phyloP scores from a whole-genome alignment of 2,113 vertebrate species.

The Pogonocichla stellata region DNA sequence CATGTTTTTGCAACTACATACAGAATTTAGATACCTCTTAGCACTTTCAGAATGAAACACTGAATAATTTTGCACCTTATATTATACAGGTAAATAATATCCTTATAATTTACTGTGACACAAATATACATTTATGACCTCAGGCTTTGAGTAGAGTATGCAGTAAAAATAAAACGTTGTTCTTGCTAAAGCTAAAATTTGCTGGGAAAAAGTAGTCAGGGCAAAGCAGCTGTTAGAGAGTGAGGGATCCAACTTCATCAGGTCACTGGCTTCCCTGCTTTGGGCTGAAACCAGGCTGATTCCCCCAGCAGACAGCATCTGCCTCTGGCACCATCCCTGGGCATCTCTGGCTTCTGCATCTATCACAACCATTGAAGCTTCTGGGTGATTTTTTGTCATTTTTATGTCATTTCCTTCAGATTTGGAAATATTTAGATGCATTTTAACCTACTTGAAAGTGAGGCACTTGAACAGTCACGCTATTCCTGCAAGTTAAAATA shows the following conservation, averaged over 20 bases:
- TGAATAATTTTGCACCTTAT: background rate
- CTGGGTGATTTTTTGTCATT: constrained; percentile 30
- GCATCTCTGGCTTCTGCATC: background rate
- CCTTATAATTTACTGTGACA: background rate
- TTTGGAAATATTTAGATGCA: constrained; percentile 12
- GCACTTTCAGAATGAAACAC: background rate
- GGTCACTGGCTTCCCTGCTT: background rate
- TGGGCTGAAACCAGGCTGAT: background rate
- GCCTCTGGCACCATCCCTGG: constrained; percentile 12
- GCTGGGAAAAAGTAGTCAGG: background rate
- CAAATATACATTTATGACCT: background rate
- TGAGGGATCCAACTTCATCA: background rate
- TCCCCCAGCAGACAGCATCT: constrained; percentile 27
- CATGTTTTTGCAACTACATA: background rate
- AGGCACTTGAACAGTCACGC: background rate
- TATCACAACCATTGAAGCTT: background rate
- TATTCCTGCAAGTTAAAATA: background rate
- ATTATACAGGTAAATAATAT: background rate
- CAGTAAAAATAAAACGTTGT: background rate
- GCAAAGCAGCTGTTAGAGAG: background rate
- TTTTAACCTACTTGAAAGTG: constrained; percentile 23
- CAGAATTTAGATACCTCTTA: constrained; percentile 22
- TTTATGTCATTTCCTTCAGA: constrained; percentile 7
- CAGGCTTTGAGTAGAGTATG: background rate
- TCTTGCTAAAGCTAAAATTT: background rate